Evolutionary conservation across 2,113 vertebrate genomes (phyloP), one percentile per base, ranked within the genome.

Genomic region (Tenrec ecaudatus): DNA sequence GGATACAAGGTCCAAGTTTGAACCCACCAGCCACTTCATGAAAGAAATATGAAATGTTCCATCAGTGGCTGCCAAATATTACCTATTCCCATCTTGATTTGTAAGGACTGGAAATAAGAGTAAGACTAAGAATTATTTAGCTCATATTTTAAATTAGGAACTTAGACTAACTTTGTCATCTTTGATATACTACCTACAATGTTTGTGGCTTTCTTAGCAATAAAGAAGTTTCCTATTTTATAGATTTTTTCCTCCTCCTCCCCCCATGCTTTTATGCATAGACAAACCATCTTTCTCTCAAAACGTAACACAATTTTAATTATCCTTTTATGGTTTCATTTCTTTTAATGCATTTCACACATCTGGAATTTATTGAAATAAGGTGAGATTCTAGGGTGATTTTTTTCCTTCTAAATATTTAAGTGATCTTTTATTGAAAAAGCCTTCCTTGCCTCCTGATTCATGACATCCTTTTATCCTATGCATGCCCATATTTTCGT

Each of bases 121-220:
- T 40, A 36, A 78, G 15, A 91, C 58, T 75, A 36, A 25, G 38
- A n/a, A 69, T n/a, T 69, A 0, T 68, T 68, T 31, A 8, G 31
- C 53, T 66, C 89, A 76, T 80, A 83, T 20, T 27, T 69, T 90
- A 90, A 88, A 33, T 53, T 60, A 66, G 40, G 71, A 82, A 95
- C 85, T 78, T 79, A 82, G 23, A 4, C 68, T 47, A 81, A 31
- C 62, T 85, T 86, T 89, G 77, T 43, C 11, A 68, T 78, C 38
- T 73, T 33, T 73, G n/a, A 14, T 33, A 3, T 86, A 22, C 19
- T 64, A 8, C 76, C 88, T 92, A 75, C 82, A 93, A 90, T 95
- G 25, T 69, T 82, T 91, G 89, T 15, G 31, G 27, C 25, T 47
- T 80, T 81, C 78, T 81, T 91, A 82, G 82, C 86, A 40, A 79